Percentiles rank a stretch among this genome's conserved stretches.
These are phyloP conservation scores for Hycleus cichorii DNA, from an alignment of 1,140 invertebrate species.

Conservation along the genomic window DNA sequence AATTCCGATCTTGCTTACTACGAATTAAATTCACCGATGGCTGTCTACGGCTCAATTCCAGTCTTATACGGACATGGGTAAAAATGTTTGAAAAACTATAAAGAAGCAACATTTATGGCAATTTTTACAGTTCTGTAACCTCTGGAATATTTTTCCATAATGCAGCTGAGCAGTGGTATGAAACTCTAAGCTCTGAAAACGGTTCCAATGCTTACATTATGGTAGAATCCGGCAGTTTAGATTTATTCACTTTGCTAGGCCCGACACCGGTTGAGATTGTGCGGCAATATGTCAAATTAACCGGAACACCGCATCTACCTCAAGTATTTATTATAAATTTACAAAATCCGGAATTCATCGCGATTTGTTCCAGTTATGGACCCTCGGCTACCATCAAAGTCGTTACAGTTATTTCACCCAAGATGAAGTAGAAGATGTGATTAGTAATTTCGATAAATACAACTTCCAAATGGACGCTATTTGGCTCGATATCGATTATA, in stretches of 20 bases:
- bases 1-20: conserved; percentile 98
- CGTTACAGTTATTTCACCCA: conserved; percentile 72
- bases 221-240: conserved; percentile 89
- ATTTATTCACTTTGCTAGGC: conserved; percentile 85
- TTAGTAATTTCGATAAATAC: conserved; percentile 52
- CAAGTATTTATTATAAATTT: conserved; percentile 55
- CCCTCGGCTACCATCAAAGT: conserved; percentile 54
- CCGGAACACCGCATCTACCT: conserved; percentile 56
- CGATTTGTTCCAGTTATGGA: conserved; percentile 46
- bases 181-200: conserved; percentile 64
- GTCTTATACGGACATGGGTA: conserved; percentile 80
- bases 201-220: conserved; percentile 67
- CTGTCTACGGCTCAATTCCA: conserved; percentile 90
- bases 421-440: conserved; percentile 55
- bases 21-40: conserved; percentile 86
- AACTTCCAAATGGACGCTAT: conserved; percentile 67
- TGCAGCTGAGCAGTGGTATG: conserved; percentile 96
- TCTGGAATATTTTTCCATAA: conserved; percentile 94
- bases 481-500: conserved; percentile 73
- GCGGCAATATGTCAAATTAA: conserved; percentile 76
- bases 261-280: conserved; percentile 77
- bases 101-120: conserved; percentile 5
- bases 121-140: conserved; percentile 85
- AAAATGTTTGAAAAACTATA: conserved; percentile 44
- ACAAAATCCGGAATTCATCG: not conserved